Evolutionary conservation across 1,140 invertebrate species (phyloP), one percentile per base, ranked within the genome.

Genomic region (Colletes gigas): DNA sequence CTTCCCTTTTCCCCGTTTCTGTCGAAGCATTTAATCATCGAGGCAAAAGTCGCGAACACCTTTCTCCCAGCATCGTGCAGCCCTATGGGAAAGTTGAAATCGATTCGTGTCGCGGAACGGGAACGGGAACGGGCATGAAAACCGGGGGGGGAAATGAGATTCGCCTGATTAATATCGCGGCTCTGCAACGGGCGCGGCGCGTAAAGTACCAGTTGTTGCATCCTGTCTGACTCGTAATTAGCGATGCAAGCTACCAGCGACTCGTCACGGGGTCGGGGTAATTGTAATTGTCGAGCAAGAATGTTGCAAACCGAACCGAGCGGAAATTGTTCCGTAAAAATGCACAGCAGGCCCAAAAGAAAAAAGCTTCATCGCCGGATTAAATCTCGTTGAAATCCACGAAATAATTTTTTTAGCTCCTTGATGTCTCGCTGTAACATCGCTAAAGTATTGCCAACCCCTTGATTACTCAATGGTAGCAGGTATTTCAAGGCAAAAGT

Each of bases 21-120:
- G 15, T 67, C 21, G 50, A 52, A 14, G 10, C 14, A 15, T 70
- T 75, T 71, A 75, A 80, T 83, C 82, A 82, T 75, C 69, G 47
- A 39, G 60, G 21, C 15, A 50, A 17, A n/a, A 4, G 52, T 39
- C 21, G 15, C 2, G 44, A 10, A 68, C 57, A 14, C 50, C 30
- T 4, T n/a, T 52, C 55, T 19, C 15, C 15, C 47, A 54, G 47
- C 47, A 44, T 72, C 47, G 69, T 65, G 39, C 44, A 59, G 9
- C 47, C 50, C 62, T 50, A 74, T 39, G 69, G n/a, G 68, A 50
- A 69, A 41, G 52, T 50, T 39, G 17, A 21, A 39, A 55, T 55
- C 39, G 30, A 39, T 52, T 59, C 65, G 67, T 81, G 54, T 47
- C 62, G 62, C 47, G 63, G 21, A 70, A 76, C 65, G 66, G 63